phyloP scores from a whole-genome alignment of 2,888 invertebrate genomes.

The Holacanthella duospinosa region DNA sequence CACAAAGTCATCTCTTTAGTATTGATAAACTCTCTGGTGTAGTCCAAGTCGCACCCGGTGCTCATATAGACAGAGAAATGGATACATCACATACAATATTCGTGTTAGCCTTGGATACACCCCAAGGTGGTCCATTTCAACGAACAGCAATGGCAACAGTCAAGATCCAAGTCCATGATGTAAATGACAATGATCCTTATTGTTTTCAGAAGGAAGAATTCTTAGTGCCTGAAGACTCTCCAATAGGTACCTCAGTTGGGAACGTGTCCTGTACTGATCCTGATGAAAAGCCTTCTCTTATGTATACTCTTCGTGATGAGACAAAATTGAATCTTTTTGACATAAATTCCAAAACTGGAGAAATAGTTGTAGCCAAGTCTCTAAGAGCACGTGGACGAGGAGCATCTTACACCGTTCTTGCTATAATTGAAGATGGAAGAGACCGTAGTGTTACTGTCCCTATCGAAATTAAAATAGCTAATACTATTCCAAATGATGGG shows the following conservation, averaged over 20 bases:
- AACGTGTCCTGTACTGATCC: constrained; percentile 62
- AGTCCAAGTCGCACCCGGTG: constrained; percentile 53
- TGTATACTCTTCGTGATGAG: constrained; percentile 28
- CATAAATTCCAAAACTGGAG: constrained; percentile 28
- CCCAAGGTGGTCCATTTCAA: constrained; percentile 57
- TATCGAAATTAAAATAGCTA: constrained; percentile 30
- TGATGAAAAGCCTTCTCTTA: constrained; percentile 48
- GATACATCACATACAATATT: constrained; percentile 58
- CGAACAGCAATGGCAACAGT: constrained; percentile 53
- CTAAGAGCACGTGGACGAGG: constrained; percentile 32
- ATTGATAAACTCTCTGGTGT: constrained; percentile 60
- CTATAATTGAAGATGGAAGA: constrained; percentile 33
- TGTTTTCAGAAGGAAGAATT: constrained; percentile 61
- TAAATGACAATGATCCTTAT: constrained; percentile 64
- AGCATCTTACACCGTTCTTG: constrained; percentile 25
- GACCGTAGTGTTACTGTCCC: constrained; percentile 26
- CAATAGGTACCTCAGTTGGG: constrained; percentile 54
- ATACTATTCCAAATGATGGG: constrained; percentile 39
- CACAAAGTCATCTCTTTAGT: constrained; percentile 60
- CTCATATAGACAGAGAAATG: constrained; percentile 60
- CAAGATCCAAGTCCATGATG: constrained; percentile 46
- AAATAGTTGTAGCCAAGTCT: constrained; percentile 23
- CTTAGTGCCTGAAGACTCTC: constrained; percentile 66
- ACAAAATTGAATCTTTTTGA: constrained; percentile 26
- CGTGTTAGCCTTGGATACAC: constrained; percentile 64